Conservation (phyloP, 2,113 vertebrate genomes). For the Eonycteris spelaea region DNA sequence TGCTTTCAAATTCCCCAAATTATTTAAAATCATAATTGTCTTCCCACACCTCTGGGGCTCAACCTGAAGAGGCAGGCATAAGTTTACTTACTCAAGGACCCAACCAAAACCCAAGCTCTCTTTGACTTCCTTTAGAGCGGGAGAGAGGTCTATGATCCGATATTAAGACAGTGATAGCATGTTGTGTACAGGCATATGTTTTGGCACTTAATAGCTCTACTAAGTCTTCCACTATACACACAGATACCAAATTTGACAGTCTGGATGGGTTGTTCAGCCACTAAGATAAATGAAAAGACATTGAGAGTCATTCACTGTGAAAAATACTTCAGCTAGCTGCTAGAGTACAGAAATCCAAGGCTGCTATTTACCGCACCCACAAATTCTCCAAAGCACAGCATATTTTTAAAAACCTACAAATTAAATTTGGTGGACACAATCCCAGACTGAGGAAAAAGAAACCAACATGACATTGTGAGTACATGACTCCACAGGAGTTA, state of each 20-base stretch:
- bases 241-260: neutral
- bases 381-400: neutral
- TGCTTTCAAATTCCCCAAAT: neutral
- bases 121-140: neutral
- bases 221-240: neutral
- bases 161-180: neutral
- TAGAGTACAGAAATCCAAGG: neutral
- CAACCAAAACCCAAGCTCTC: neutral
- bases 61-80: neutral
- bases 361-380: neutral
- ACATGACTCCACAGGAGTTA: neutral
- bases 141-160: neutral
- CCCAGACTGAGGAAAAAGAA: neutral
- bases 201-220: neutral
- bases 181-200: neutral
- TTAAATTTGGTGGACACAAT: neutral
- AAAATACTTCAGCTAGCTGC: neutral
- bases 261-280: neutral
- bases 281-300: neutral
- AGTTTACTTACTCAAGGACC: neutral
- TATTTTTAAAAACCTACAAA: neutral
- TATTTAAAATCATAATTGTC: neutral
- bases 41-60: neutral
- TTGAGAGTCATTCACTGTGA: neutral
- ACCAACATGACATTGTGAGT: neutral